Evolutionary conservation across 1,140 invertebrate species (phyloP).

Genomic region (Macrotrachela quadricornifera): DNA sequence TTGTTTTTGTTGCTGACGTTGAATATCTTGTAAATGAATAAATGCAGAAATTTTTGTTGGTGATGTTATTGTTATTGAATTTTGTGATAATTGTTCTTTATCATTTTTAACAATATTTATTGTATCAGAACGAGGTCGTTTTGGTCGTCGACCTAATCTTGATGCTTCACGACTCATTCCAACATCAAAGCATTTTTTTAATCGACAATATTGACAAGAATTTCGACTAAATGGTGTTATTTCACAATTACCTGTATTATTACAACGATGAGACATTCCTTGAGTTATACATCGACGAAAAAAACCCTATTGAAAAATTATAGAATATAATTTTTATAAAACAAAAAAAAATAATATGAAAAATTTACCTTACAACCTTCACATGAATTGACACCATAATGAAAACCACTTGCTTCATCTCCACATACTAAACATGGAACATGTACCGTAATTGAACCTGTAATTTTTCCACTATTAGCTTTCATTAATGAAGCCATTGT

Average conservation of each 20-base stretch:
- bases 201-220: slow-evolving; percentile 30
- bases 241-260: slow-evolving; percentile 31
- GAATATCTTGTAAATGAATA: too few relatives aligned
- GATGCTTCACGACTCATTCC: slow-evolving; percentile 32
- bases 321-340: background rate
- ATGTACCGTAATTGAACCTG: too few relatives aligned
- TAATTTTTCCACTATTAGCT: too few relatives aligned
- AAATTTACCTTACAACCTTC: slow-evolving; percentile 35
- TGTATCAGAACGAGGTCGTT: slow-evolving; percentile 23
- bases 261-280: slow-evolving; percentile 30
- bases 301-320: slow-evolving; percentile 19
- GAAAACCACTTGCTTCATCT: slow-evolving; percentile 33
- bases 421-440: slow-evolving; percentile 28
- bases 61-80: slow-evolving; percentile 5
- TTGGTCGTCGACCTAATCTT: slow-evolving; percentile 26
- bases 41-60: too few relatives aligned
- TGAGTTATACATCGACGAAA: slow-evolving; percentile 31
- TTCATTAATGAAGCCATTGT: too few relatives aligned
- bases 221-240: slow-evolving; percentile 30
- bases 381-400: slow-evolving; percentile 33
- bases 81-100: background rate
- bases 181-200: slow-evolving; percentile 31
- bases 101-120: slow-evolving; percentile 10
- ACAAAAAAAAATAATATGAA: background rate
- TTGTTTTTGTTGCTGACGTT: too few relatives aligned